Conservation (phyloP, 2,113 vertebrate species). For the Nannobrachium achirus region DNA sequence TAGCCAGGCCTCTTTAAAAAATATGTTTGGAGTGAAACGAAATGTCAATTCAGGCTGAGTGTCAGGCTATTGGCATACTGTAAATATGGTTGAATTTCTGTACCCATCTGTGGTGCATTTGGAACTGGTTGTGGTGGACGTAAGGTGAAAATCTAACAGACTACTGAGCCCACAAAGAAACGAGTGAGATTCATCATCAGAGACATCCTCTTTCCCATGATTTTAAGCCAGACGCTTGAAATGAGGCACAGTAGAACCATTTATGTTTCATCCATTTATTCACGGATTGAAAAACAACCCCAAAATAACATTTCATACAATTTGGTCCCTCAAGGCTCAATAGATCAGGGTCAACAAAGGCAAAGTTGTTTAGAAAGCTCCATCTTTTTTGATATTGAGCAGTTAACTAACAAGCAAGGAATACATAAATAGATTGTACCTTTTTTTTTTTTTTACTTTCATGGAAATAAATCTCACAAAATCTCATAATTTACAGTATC, state of each 20-base stretch:
- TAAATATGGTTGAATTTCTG: too few relatives aligned
- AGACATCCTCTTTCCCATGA: slow-evolving; percentile 41
- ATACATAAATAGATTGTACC: slow-evolving; percentile 63
- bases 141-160: slow-evolving; percentile 48
- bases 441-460: slow-evolving; percentile 48
- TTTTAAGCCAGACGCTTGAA: slow-evolving; percentile 29
- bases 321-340: slow-evolving; percentile 78
- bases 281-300: slow-evolving; percentile 76
- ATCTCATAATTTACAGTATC: slow-evolving; percentile 57
- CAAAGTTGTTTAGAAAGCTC: slow-evolving; percentile 64
- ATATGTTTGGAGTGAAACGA: too few relatives aligned
- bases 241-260: slow-evolving; percentile 26
- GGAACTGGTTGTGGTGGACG: not conserved
- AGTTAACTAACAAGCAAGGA: slow-evolving; percentile 71
- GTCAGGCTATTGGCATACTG: too few relatives aligned
- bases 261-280: slow-evolving; percentile 79
- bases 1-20: too few relatives aligned
- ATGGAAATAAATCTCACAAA: slow-evolving; percentile 71
- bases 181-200: slow-evolving; percentile 33
- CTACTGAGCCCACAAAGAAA: slow-evolving; percentile 29
- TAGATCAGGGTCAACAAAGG: slow-evolving; percentile 70
- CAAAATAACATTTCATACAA: slow-evolving; percentile 73
- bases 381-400: slow-evolving; percentile 54
- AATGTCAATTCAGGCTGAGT: too few relatives aligned
- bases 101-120: not conserved